These are phyloP conservation scores for Harmothoe impar DNA, from an alignment of 2,888 invertebrate genomes.

Conservation along the genomic window DNA sequence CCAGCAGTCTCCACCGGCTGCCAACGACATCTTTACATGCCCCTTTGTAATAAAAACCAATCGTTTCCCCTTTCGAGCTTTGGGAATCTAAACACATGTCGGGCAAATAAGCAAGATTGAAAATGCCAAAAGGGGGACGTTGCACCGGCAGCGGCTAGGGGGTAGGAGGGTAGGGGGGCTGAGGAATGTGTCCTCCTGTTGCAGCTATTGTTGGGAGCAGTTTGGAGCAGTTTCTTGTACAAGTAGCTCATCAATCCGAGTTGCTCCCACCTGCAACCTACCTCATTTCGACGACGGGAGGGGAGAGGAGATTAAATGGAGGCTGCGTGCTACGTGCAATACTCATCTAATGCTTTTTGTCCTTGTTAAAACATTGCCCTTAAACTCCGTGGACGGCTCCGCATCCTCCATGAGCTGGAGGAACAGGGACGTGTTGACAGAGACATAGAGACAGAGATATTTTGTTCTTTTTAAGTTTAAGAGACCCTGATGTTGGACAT, in stretches of 20 bases:
- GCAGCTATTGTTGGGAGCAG: conserved; percentile 38
- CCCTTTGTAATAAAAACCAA: conserved; percentile 17
- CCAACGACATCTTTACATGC: conserved; percentile 56
- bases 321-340: background rate
- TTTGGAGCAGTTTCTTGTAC: background rate
- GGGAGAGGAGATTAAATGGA: conserved; percentile 5
- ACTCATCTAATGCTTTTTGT: background rate
- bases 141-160: background rate
- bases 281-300: background rate
- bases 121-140: conserved; percentile 12
- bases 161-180: background rate
- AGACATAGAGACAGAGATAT: too few relatives aligned
- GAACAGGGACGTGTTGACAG: too few relatives aligned
- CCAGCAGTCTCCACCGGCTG: background rate
- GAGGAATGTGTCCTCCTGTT: conserved; percentile 18
- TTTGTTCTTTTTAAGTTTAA: too few relatives aligned
- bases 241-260: conserved; percentile 48
- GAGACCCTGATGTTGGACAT: too few relatives aligned
- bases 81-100: conserved; percentile 53
- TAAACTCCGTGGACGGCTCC: background rate
- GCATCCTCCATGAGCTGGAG: too few relatives aligned
- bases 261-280: background rate
- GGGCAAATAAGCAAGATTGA: conserved; percentile 46
- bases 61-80: background rate
- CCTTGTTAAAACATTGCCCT: background rate